phyloP scores from a whole-genome alignment of 2,797 vertebrate species.

The Coregonus suidteri region DNA sequence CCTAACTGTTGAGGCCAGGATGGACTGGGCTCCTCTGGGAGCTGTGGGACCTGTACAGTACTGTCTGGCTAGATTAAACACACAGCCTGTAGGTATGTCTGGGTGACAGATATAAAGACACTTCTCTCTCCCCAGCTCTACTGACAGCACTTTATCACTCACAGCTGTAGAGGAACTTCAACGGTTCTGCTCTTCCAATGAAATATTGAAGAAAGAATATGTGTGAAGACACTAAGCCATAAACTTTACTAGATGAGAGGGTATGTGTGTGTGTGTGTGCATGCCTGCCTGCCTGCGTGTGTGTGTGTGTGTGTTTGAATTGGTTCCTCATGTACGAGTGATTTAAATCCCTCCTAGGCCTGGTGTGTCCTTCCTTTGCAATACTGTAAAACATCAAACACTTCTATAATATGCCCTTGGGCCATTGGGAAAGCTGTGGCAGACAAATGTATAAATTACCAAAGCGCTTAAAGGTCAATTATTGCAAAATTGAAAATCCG shows the following conservation, averaged over 20 bases:
- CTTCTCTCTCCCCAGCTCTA: conserved; percentile 16
- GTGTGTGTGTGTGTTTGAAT: conserved; percentile 32
- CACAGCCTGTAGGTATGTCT: conserved; percentile 19
- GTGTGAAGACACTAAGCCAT: conserved; percentile 32
- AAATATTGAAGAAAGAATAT: conserved; percentile 46
- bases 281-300: neutral
- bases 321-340: conserved; percentile 35
- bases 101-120: conserved; percentile 15
- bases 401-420: conserved; percentile 20
- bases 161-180: conserved; percentile 23
- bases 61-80: conserved; percentile 18
- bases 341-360: conserved; percentile 26
- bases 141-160: conserved; percentile 29
- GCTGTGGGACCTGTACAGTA: conserved; percentile 21
- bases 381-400: conserved; percentile 45
- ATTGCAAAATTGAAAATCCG: conserved; percentile 37
- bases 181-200: conserved; percentile 36
- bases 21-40: conserved; percentile 23
- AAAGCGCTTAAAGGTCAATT: conserved; percentile 37
- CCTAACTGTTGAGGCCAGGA: conserved; percentile 10
- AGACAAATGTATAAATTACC: conserved; percentile 32
- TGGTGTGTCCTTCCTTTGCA: conserved; percentile 19
- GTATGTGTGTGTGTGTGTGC: neutral
- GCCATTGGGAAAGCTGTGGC: conserved; percentile 9
- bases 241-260: conserved; percentile 26